Conservation (phyloP, 1,140 invertebrate species). For the Myzus persicae region DNA sequence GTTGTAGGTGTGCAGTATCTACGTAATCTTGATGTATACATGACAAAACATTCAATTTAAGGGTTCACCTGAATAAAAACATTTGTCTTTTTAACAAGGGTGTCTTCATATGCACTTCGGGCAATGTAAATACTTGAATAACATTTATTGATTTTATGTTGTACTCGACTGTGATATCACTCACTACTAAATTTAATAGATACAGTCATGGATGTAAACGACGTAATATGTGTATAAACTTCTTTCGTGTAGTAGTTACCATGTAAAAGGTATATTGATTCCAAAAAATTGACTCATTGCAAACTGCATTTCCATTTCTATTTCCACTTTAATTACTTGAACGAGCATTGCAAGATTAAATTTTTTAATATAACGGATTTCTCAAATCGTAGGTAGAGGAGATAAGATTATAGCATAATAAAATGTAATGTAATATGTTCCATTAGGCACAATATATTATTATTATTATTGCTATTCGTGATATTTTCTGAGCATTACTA, state of each 20-base stretch:
- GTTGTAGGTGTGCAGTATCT: no score
- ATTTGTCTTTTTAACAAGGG: no score
- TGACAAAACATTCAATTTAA: no score
- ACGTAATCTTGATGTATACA: no score
- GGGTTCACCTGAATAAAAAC: no score
- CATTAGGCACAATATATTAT: no score
- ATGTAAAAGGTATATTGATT: background rate
- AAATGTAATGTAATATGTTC: background rate
- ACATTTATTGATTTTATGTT: background rate
- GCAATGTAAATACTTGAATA: background rate
- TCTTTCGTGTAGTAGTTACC: background rate
- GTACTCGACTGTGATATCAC: background rate
- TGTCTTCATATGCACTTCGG: background rate
- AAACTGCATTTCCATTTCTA: background rate
- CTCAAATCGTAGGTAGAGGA: background rate
- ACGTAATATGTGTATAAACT: background rate
- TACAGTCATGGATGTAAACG: background rate
- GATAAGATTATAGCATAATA: background rate
- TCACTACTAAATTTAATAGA: background rate
- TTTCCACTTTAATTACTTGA: background rate
- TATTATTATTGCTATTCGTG: background rate
- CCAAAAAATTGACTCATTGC: background rate
- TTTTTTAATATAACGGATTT: background rate
- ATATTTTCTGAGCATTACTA: background rate
- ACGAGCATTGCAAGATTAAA: background rate